Percentiles rank a stretch among this genome's conserved stretches.
These are phyloP conservation scores for Chiroxiphia lanceolata DNA, from an alignment of 2,797 vertebrate species.

Conservation along the genomic window DNA sequence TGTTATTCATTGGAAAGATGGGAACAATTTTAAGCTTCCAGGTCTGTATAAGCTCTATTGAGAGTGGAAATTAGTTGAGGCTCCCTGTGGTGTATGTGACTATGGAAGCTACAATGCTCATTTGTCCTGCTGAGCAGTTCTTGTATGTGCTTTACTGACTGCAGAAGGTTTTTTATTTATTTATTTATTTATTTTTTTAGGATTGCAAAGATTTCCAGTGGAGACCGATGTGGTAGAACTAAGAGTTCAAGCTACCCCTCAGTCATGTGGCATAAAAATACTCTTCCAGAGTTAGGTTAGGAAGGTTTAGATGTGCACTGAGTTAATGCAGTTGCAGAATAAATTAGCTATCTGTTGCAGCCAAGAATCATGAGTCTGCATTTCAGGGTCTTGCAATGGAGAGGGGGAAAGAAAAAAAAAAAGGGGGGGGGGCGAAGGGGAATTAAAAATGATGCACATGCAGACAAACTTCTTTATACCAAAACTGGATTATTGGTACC, in stretches of 20 bases:
- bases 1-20: conserved; percentile 54
- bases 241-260: conserved; percentile 18
- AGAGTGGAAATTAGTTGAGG: conserved; percentile 70
- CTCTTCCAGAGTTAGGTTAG: not conserved
- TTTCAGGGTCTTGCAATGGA: not conserved
- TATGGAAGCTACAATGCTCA: conserved; percentile 69
- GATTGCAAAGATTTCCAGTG: conserved; percentile 14
- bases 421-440: not conserved
- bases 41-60: conserved; percentile 68
- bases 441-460: not conserved
- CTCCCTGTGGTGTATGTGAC: conserved; percentile 62
- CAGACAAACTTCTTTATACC: not conserved
- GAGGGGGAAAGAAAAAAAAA: not conserved
- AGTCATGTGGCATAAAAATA: not conserved
- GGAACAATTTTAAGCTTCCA: conserved; percentile 69
- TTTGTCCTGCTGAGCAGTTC: conserved; percentile 61
- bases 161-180: not conserved
- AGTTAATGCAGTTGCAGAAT: not conserved
- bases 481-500: not conserved
- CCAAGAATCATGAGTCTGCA: conserved; percentile 4
- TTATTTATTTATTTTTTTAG: not conserved
- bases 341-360: conserved; percentile 55
- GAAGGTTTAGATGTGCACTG: not conserved
- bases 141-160: conserved; percentile 59
- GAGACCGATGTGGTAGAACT: not conserved